Conservation (phyloP, 37 sponge, comb jelly and placozoan genomes). For the Aphrocallistes beatrix region DNA sequence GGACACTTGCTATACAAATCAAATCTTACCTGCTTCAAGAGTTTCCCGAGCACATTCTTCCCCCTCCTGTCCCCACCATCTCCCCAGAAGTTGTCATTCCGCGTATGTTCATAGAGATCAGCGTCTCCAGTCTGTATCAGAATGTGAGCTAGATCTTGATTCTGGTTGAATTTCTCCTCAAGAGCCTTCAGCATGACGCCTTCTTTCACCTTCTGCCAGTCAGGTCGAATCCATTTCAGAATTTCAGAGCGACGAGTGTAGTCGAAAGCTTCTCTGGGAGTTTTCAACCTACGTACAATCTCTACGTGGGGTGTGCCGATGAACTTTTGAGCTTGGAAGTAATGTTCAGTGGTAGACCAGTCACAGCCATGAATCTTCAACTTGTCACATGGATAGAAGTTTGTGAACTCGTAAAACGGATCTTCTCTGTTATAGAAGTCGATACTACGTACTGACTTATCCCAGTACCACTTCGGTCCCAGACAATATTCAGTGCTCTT, state of each 20-base stretch:
- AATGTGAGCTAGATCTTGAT: background rate
- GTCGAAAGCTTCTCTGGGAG: slow-evolving; percentile 39
- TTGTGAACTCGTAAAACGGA: slow-evolving; percentile 55
- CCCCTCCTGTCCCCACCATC: slow-evolving; percentile 52
- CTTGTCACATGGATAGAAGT: slow-evolving; percentile 24
- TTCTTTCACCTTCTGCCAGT: slow-evolving; percentile 41
- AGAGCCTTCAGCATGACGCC: slow-evolving; percentile 45
- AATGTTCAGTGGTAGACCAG: slow-evolving; percentile 51
- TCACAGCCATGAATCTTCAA: slow-evolving; percentile 20
- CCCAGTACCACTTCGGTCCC: background rate
- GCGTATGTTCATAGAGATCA: slow-evolving; percentile 31
- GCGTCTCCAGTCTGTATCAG: slow-evolving; percentile 28
- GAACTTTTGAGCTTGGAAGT: slow-evolving; percentile 63
- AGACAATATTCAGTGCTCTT: background rate
- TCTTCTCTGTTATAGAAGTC: slow-evolving; percentile 40
- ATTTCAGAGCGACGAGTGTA: slow-evolving; percentile 30
- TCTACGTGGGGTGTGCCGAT: slow-evolving; percentile 39
- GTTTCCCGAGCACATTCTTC: slow-evolving; percentile 32
- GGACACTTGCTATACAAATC: slow-evolving; percentile 18
- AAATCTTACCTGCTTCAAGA: slow-evolving; percentile 25
- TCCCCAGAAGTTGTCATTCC: slow-evolving; percentile 46
- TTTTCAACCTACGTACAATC: background rate
- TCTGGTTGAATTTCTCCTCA: slow-evolving; percentile 41
- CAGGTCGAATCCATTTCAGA: slow-evolving; percentile 31
- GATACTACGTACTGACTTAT: slow-evolving; percentile 18